Base-by-base conservation (phyloP, 2,797 vertebrate species). In the Mergus octosetaceus region DNA sequence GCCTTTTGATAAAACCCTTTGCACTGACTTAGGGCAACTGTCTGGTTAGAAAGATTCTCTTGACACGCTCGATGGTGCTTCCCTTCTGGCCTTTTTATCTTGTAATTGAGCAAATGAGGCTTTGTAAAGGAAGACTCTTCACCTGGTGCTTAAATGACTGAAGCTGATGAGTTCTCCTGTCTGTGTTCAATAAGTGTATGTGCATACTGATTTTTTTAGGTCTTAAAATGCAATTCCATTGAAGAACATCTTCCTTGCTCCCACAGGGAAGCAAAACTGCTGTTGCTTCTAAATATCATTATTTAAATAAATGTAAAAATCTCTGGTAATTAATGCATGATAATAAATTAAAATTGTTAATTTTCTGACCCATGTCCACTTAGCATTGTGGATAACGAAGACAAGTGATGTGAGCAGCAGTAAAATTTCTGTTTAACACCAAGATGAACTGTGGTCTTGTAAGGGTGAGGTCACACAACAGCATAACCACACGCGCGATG, bases 321-420 rank as follows among this genome's bases (percentile, higher is more conserved):
- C 9, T 61, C 66, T 86, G 28, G 51, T 72, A 90, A 84, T 85
- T 76, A 90, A 82, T 72, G 92, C 4, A 4, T n/a, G 71, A 75
- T 62, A 71, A 87, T 57, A 85, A 68, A 75, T 74, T 89, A 76
- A 51, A 80, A 38, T 20, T 73, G 65, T 73, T 91, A 4, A 2
- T 75, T 72, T 89, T 74, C 34, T 94, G 76, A 92, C 38, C 62
- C 41, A 5, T 90, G 83, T 77, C 73, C 53, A 45, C 65, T 87
- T 79, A 82, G 34, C 17, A 3, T 21, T 71, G 88, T 49, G 39
- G 56, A 9, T 74, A 68, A 85, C 82, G 39, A 83, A 60, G 65
- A 45, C 4, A 6, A 41, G 56, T 70, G 47, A 88, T 65, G 47
- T 66, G 58, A 80, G 64, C 34, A 85, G 76, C 51, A 43, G 49